These are phyloP conservation scores for Benitochromis conjunctus DNA, from an alignment of 2,113 vertebrate genomes.

Conservation along the genomic window DNA sequence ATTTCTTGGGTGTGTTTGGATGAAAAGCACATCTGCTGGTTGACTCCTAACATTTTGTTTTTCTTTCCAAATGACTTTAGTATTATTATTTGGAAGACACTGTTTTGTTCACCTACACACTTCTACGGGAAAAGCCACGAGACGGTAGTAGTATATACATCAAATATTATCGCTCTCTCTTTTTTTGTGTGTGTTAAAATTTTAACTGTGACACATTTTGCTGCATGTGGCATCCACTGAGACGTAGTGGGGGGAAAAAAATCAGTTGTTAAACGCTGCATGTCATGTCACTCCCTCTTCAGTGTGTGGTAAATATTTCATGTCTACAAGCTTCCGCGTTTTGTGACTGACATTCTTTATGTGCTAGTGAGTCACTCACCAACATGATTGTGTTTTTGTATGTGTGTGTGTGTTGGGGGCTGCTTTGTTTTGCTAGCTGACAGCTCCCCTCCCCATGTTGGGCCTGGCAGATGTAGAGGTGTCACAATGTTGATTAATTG, in stretches of 20 bases:
- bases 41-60: background rate
- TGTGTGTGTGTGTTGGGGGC: conserved; percentile 34
- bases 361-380: conserved; percentile 20
- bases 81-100: background rate
- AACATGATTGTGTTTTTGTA: background rate
- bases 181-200: background rate
- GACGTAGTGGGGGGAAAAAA: background rate
- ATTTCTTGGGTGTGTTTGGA: background rate
- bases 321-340: conserved; percentile 20
- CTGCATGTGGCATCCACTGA: background rate
- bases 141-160: background rate
- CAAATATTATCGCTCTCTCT: background rate
- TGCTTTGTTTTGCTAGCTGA: conserved; percentile 74
- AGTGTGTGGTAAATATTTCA: conserved; percentile 46
- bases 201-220: background rate
- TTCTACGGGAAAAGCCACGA: background rate
- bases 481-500: conserved; percentile 86
- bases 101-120: background rate
- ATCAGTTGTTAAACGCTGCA: conserved; percentile 67
- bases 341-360: conserved; percentile 50
- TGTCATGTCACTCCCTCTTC: conserved; percentile 8
- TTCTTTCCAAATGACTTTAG: background rate
- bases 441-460: conserved; percentile 72
- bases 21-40: background rate
- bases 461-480: conserved; percentile 83